Conservation (phyloP, 2,888 invertebrate genomes). For the Archips xylosteana region DNA sequence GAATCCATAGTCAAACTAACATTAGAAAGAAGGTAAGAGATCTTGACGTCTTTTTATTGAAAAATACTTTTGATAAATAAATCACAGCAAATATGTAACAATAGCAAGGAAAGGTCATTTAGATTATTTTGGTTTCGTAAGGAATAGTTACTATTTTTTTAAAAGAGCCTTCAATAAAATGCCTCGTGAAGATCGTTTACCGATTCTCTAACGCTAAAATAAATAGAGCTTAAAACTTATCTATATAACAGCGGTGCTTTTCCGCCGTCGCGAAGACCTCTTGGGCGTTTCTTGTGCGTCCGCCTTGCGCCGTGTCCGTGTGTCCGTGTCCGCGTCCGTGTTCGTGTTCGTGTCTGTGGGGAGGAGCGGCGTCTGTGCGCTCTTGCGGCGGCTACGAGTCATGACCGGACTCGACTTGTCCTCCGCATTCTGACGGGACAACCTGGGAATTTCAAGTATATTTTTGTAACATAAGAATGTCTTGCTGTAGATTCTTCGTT, state of each 20-base stretch:
- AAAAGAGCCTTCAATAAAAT: no score
- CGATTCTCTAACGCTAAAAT: no score
- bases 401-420: slow-evolving; percentile 56
- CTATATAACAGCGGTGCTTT: slow-evolving; percentile 51
- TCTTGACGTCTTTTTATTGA: no score
- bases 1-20: no score
- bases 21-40: no score
- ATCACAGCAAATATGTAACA: no score
- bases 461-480: not conserved
- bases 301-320: not conserved
- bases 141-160: no score
- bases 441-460: slow-evolving; percentile 30
- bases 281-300: not conserved
- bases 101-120: no score
- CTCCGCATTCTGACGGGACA: slow-evolving; percentile 60
- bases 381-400: slow-evolving; percentile 66
- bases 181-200: no score
- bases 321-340: not conserved
- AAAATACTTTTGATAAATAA: no score
- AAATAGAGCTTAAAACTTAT: not conserved
- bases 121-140: no score
- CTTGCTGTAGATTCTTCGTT: no score
- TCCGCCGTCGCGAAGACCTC: slow-evolving; percentile 48
- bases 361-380: slow-evolving; percentile 47
- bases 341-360: not conserved